Percentiles rank a stretch among this genome's conserved stretches.
Evolutionary conservation across 2,797 vertebrate species (phyloP).

Genomic region (Chelon auratus): DNA sequence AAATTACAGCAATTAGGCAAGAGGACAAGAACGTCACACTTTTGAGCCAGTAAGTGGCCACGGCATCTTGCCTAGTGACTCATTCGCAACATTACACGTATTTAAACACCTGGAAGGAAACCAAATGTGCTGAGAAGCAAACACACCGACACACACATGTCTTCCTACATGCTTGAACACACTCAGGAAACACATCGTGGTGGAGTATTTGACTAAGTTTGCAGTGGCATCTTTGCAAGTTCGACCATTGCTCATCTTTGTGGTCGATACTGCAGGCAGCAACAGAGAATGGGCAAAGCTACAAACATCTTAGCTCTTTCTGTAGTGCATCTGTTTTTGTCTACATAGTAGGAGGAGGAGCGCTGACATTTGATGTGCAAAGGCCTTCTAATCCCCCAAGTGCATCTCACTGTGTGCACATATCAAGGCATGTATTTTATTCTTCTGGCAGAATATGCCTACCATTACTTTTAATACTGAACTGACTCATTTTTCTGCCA

Average conservation of each 20-base stretch:
- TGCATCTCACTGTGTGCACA: constrained; percentile 45
- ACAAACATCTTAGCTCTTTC: constrained; percentile 41
- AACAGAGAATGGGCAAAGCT: constrained; percentile 35
- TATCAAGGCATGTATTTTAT: constrained; percentile 51
- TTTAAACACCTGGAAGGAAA: constrained; percentile 33
- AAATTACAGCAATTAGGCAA: constrained; percentile 55
- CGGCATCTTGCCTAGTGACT: constrained; percentile 36
- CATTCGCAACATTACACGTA: constrained; percentile 28
- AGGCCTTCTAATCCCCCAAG: constrained; percentile 64
- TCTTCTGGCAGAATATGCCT: constrained; percentile 51
- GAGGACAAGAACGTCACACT: constrained; percentile 21
- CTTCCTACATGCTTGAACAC: constrained; percentile 10
- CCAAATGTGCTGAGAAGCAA: constrained; percentile 9
- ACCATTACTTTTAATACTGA: constrained; percentile 59
- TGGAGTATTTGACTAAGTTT: constrained; percentile 11
- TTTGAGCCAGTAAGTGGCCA: constrained; percentile 7
- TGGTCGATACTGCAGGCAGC: constrained; percentile 40
- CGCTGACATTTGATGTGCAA: constrained; percentile 76
- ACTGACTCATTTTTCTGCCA: constrained; percentile 64
- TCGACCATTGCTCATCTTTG: constrained; percentile 52
- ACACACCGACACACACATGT: background rate
- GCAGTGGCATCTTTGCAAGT: constrained; percentile 24
- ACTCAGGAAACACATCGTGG: constrained; percentile 7
- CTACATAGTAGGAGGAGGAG: constrained; percentile 70
- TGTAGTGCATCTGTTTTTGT: constrained; percentile 67